phyloP scores from a whole-genome alignment of 1,140 invertebrate genomes.

The Ceratitis capitata region DNA sequence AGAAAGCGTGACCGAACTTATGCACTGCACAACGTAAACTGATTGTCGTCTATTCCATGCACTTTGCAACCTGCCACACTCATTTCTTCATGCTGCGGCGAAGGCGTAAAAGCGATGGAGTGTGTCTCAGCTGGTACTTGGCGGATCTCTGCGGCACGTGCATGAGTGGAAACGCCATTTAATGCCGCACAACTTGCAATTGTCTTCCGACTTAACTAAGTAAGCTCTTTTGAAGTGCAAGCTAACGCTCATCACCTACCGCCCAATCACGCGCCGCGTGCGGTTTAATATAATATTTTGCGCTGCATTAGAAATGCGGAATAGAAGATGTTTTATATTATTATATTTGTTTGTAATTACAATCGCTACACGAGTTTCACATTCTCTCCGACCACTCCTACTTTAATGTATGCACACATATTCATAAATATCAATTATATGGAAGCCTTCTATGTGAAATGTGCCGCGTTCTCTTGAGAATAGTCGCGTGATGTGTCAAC shows the following conservation, averaged over 20 bases:
- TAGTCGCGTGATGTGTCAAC: conserved; percentile 54
- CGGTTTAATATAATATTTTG: no score
- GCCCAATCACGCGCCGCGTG: conserved; percentile 2
- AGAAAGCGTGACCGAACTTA: conserved; percentile 5
- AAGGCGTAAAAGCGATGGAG: conserved; percentile 27
- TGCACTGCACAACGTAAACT: not conserved
- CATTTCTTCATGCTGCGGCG: not conserved
- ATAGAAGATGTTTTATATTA: conserved; percentile 43
- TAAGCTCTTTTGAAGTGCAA: conserved; percentile 19
- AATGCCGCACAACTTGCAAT: conserved; percentile 3
- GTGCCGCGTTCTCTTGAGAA: not conserved
- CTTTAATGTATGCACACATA: no score
- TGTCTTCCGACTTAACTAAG: not conserved
- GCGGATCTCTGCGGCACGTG: not conserved
- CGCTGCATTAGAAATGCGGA: conserved; percentile 2
- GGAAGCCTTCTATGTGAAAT: not conserved
- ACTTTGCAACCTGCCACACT: not conserved
- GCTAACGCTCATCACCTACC: conserved; percentile 10
- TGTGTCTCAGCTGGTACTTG: not conserved
- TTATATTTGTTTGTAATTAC: conserved; percentile 64
- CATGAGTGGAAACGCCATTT: not conserved
- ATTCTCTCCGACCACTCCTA: not conserved
- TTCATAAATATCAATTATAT: not conserved
- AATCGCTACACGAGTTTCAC: conserved; percentile 47
- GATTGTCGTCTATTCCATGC: not conserved